Evolutionary conservation across 92 coral and sea anemone species (phyloP).

Genomic region (Desmophyllum pertusum): DNA sequence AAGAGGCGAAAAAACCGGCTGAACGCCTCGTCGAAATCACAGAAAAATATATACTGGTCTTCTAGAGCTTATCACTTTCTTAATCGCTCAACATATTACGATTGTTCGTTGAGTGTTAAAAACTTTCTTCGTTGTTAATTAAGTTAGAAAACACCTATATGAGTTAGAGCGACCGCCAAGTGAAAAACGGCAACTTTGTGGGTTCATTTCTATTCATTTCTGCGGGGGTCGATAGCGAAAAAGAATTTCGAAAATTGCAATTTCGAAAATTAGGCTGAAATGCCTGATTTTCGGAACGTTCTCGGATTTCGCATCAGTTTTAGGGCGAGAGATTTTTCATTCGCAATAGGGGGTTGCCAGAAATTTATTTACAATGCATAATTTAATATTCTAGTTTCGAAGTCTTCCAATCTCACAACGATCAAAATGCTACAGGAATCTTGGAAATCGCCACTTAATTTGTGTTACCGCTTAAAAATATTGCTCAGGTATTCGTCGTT

Average conservation of each 20-base stretch:
- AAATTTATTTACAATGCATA: slow-evolving; percentile 40
- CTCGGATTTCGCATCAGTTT: slow-evolving; percentile 6
- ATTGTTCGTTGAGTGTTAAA: slow-evolving; percentile 23
- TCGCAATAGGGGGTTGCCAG: slow-evolving; percentile 22
- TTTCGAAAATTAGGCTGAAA: neutral
- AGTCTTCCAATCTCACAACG: slow-evolving; percentile 7
- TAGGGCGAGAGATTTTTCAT: slow-evolving; percentile 2
- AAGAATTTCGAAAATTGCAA: neutral
- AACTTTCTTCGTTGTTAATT: slow-evolving; percentile 22
- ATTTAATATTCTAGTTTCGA: slow-evolving; percentile 37
- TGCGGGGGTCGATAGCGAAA: neutral
- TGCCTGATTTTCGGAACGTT: neutral
- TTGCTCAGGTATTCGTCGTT: neutral
- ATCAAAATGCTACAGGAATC: neutral
- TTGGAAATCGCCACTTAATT: neutral
- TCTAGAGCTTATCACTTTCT: slow-evolving; percentile 1
- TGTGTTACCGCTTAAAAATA: neutral
- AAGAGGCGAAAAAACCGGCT: neutral
- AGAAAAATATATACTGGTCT: neutral
- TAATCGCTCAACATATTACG: neutral
- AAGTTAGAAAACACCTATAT: neutral
- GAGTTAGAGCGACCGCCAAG: neutral
- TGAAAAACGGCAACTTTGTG: neutral
- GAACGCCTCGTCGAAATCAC: neutral
- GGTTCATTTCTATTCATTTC: neutral